Evolutionary conservation across 2,888 invertebrate genomes (phyloP).

Genomic region (Coleophora deauratella): DNA sequence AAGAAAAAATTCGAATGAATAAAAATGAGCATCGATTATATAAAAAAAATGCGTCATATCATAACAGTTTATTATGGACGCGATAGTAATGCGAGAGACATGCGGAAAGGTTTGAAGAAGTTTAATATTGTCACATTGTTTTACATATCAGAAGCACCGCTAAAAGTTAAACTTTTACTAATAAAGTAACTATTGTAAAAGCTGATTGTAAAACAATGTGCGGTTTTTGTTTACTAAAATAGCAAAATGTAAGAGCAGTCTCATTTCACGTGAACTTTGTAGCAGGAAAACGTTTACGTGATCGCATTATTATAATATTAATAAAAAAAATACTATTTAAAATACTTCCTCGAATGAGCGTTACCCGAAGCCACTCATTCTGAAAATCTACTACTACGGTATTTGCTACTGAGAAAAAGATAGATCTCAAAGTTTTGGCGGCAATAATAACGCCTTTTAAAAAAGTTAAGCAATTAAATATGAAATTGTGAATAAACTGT

Average conservation of each 20-base stretch:
- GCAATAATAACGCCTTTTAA: no score
- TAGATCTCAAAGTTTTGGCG: no score
- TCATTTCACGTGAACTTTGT: no score
- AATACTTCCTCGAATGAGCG: no score
- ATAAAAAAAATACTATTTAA: no score
- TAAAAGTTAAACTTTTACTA: no score
- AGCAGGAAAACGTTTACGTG: no score
- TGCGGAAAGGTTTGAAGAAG: slow-evolving; percentile 39
- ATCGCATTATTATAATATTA: no score
- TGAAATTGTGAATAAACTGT: not conserved
- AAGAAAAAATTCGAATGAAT: slow-evolving; percentile 66
- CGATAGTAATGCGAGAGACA: slow-evolving; percentile 30
- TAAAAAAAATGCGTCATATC: slow-evolving; percentile 8
- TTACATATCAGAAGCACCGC: no score
- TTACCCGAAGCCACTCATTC: not conserved
- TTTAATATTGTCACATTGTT: not conserved
- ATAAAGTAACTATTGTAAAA: no score
- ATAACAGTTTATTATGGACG: not conserved
- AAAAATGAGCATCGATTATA: slow-evolving; percentile 33
- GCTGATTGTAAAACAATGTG: no score
- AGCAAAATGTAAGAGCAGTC: not conserved
- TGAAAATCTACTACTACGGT: not conserved
- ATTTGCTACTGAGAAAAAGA: no score
- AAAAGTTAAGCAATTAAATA: not conserved
- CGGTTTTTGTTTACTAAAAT: not conserved